Percentiles rank a stretch among this genome's conserved stretches.
Conservation (phyloP, 2,113 vertebrate genomes). For the Corydoras maculifer region DNA sequence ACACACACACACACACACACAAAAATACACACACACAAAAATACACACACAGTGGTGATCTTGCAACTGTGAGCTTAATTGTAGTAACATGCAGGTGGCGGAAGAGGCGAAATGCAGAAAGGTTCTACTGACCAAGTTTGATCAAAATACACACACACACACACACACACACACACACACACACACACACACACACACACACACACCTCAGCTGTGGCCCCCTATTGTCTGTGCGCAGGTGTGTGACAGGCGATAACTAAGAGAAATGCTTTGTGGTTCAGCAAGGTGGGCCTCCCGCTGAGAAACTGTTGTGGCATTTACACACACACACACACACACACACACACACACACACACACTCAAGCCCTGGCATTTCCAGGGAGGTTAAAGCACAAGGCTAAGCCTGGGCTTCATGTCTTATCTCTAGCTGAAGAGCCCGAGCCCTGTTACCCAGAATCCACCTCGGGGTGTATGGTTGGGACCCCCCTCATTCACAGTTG, state of each 20-base stretch:
- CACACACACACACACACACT: conserved; percentile 23
- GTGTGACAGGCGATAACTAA: conserved; percentile 61
- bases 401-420: conserved; percentile 23
- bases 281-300: conserved; percentile 45
- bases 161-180: conserved; percentile 17
- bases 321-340: conserved; percentile 6
- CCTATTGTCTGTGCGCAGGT: conserved; percentile 59
- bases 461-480: conserved; percentile 1
- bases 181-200: conserved; percentile 15
- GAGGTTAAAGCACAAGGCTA: conserved; percentile 28
- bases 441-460: conserved; percentile 14
- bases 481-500: conserved; percentile 23
- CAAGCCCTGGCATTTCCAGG: conserved; percentile 60
- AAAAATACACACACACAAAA: conserved; percentile 30
- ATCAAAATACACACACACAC: conserved; percentile 15
- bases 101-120: not conserved
- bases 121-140: conserved; percentile 13
- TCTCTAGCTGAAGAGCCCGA: conserved; percentile 19
- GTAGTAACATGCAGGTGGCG: conserved; percentile 32
- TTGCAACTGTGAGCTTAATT: conserved; percentile 47
- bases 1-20: conserved; percentile 4
- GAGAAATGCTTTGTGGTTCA: conserved; percentile 50
- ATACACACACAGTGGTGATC: conserved; percentile 13
- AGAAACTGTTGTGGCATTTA: conserved; percentile 41
- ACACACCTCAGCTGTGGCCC: conserved; percentile 27